Evolutionary conservation across 1,140 invertebrate genomes (phyloP).

Genomic region (Drosophila grimshawi): DNA sequence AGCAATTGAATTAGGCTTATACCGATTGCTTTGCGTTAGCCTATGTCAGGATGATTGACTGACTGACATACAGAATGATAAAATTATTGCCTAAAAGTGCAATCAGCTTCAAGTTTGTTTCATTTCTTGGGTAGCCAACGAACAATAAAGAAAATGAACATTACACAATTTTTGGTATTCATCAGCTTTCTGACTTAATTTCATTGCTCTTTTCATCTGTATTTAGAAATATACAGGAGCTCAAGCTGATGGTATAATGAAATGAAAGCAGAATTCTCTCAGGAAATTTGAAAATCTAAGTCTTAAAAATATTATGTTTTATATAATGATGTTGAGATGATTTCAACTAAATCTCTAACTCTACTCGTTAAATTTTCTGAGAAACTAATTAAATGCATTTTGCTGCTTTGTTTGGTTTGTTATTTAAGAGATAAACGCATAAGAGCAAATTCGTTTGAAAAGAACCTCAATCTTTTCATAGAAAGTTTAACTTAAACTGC

Average conservation of each 20-base stretch:
- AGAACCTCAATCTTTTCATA: constrained; percentile 1
- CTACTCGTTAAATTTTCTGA: not conserved
- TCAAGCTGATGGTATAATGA: constrained; percentile 4
- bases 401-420: not conserved
- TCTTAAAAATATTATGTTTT: not conserved
- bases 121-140: constrained; percentile 1
- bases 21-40: constrained; percentile 29
- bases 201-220: not conserved
- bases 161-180: too few relatives aligned
- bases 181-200: not conserved
- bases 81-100: constrained; percentile 69
- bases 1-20: constrained; percentile 65
- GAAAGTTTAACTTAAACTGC: not conserved
- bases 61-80: constrained; percentile 50
- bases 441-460: not conserved
- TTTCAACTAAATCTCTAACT: not conserved
- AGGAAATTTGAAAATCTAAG: not conserved
- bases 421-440: not conserved
- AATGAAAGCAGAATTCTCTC: constrained; percentile 3
- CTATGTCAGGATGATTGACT: constrained; percentile 32
- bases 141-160: not conserved
- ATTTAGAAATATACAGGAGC: not conserved
- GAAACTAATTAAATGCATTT: constrained; percentile 16
- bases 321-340: not conserved
- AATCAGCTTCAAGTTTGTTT: constrained; percentile 53